Evolutionary conservation across 2,797 vertebrate species (phyloP).

Genomic region (Natrix natrix): DNA sequence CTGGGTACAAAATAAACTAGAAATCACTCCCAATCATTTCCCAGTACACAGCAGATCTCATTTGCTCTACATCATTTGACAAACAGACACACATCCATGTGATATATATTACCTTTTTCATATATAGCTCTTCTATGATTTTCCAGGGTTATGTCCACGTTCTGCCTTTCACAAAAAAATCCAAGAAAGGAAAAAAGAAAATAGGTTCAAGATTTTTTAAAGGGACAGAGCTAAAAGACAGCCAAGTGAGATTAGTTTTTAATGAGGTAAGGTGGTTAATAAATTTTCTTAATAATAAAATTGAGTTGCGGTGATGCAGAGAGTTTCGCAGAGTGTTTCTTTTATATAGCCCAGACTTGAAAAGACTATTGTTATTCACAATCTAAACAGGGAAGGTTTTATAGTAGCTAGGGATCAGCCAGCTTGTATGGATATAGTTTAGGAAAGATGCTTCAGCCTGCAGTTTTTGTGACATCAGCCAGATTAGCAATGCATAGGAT

Average conservation of each 20-base stretch:
- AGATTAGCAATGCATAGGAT: neutral
- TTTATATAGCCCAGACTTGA: neutral
- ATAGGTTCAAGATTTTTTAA: neutral
- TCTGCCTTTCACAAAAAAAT: neutral
- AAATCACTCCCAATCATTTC: neutral
- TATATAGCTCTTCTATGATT: neutral
- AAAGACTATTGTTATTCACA: neutral
- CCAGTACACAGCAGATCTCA: neutral
- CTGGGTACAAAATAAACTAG: neutral
- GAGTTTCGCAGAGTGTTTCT: too few species aligned
- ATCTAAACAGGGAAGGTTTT: neutral
- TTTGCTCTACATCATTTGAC: neutral
- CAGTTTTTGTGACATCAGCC: neutral
- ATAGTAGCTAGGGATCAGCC: neutral
- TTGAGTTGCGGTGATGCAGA: neutral
- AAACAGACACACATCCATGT: neutral
- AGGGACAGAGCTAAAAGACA: neutral
- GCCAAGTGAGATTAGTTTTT: neutral
- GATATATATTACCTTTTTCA: neutral
- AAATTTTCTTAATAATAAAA: neutral
- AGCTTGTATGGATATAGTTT: neutral
- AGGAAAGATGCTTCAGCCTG: neutral
- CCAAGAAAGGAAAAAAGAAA: neutral
- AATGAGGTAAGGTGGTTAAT: neutral
- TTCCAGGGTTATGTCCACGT: neutral